phyloP scores from a whole-genome alignment of 2,113 vertebrate genomes.

The Zosterops pallidus region DNA sequence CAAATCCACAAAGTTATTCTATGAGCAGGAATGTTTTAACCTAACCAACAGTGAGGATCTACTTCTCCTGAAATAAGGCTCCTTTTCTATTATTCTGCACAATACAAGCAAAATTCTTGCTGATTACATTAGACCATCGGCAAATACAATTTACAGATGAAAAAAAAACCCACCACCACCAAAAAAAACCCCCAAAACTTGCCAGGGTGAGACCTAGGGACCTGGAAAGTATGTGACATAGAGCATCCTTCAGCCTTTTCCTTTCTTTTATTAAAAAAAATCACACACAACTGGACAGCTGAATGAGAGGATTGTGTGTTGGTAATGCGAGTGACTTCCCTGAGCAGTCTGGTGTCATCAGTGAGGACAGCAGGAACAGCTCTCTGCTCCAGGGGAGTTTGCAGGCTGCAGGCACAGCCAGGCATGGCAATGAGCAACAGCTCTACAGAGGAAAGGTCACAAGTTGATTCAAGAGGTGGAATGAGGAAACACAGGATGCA shows the following conservation, averaged over 20 bases:
- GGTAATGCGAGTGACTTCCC: neutral
- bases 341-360: neutral
- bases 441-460: neutral
- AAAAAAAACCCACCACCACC: neutral
- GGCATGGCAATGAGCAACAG: fast-evolving
- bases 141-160: neutral
- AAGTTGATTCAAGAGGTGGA: slow-evolving; percentile 3
- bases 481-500: neutral
- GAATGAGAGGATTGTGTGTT: neutral
- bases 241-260: neutral
- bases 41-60: neutral
- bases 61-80: neutral
- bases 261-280: neutral
- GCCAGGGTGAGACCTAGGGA: neutral
- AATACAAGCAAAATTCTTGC: neutral
- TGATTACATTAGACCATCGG: neutral
- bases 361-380: neutral
- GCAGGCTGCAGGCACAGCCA: neutral
- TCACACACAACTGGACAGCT: fast-evolving
- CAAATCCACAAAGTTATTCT: neutral
- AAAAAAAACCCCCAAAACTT: neutral
- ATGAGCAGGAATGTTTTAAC: neutral
- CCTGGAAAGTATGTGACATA: neutral
- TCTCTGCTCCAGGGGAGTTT: neutral
- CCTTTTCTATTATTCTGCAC: neutral